These are phyloP conservation scores for Danio tinwini DNA, from an alignment of 2,797 vertebrate genomes.

Conservation along the genomic window DNA sequence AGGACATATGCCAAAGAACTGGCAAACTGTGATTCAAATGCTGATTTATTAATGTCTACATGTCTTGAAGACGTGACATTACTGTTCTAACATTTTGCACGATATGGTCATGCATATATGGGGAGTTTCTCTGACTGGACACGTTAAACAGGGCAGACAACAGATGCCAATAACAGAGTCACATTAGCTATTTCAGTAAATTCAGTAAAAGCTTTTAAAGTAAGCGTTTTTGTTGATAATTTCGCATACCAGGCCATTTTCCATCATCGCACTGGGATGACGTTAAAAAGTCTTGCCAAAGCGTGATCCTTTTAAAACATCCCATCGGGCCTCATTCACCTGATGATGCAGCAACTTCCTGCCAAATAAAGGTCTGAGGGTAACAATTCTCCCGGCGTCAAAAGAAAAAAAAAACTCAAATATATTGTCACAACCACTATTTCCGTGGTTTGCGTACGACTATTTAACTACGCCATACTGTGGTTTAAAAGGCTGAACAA, in stretches of 20 bases:
- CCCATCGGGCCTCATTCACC: constrained; percentile 7
- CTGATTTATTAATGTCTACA: neutral
- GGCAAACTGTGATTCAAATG: neutral
- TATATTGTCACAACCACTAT: neutral
- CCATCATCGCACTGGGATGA: constrained; percentile 44
- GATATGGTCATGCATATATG: neutral
- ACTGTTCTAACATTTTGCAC: neutral
- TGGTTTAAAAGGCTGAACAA: neutral
- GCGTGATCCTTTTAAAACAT: constrained; percentile 31
- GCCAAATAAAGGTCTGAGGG: constrained; percentile 32
- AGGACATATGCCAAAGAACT: neutral
- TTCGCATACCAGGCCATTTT: constrained; percentile 55
- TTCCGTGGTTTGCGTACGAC: neutral
- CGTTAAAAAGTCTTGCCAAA: constrained; percentile 43
- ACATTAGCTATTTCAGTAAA: neutral
- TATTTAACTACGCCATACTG: neutral
- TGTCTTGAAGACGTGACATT: too few species aligned
- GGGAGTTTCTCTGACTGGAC: neutral
- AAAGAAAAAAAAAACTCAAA: neutral
- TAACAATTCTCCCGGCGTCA: constrained; percentile 24
- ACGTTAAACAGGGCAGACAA: neutral
- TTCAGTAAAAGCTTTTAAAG: too few species aligned
- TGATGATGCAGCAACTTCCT: constrained; percentile 46
- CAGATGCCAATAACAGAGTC: neutral
- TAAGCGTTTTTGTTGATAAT: constrained; percentile 4